Conservation (phyloP, 1,140 invertebrate genomes). For the Maconellicoccus hirsutus region DNA sequence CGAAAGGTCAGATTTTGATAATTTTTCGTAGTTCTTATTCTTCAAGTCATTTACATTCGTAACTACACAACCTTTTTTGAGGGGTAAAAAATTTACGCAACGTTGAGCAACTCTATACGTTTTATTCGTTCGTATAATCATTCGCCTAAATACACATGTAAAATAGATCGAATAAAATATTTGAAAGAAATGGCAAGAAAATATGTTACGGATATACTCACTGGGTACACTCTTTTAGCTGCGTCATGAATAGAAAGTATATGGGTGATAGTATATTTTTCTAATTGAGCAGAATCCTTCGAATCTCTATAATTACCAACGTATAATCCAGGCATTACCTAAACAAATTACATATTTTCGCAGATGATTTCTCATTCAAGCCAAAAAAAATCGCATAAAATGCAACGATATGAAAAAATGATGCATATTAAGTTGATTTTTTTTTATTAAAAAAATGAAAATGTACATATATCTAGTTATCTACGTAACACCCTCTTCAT, state of each 20-base stretch:
- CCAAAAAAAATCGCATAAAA: too few species aligned
- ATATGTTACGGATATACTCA: slow-evolving; percentile 43
- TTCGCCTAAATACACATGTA: too few species aligned
- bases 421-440: too few species aligned
- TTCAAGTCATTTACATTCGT: neutral
- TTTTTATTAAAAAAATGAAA: too few species aligned
- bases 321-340: slow-evolving; percentile 77
- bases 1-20: neutral
- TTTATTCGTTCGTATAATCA: neutral
- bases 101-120: neutral
- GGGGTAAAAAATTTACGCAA: too few species aligned
- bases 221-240: slow-evolving; percentile 68
- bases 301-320: slow-evolving; percentile 84
- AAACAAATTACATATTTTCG: slow-evolving; percentile 23
- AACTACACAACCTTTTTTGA: too few species aligned
- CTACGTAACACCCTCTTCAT: too few species aligned
- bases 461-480: too few species aligned
- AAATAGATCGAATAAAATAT: neutral
- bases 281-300: slow-evolving; percentile 76
- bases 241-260: slow-evolving; percentile 92
- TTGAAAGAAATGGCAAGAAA: neutral
- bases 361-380: too few species aligned
- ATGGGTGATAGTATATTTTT: slow-evolving; percentile 83
- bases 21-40: neutral
- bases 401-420: too few species aligned